Evolutionary conservation across 2,113 vertebrate species (phyloP).

Genomic region (Leucopsar rothschildi): DNA sequence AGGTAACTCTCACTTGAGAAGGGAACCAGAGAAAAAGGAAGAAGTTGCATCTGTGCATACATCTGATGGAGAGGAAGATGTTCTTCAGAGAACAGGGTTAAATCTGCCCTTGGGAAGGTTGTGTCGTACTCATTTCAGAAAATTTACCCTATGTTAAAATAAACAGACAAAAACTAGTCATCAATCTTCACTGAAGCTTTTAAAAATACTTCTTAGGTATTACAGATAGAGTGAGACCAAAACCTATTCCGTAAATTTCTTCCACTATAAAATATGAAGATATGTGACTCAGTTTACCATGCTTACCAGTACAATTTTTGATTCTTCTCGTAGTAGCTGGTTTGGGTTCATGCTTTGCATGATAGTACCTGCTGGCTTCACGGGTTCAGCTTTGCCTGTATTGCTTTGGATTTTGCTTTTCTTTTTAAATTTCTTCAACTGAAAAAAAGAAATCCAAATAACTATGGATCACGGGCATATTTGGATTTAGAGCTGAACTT

Average conservation of each 20-base stretch:
- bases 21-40: background rate
- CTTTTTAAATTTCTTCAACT: background rate
- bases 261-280: background rate
- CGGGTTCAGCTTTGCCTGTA: background rate
- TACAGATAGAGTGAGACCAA: background rate
- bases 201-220: background rate
- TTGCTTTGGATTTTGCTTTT: background rate
- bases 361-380: background rate
- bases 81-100: background rate
- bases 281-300: background rate
- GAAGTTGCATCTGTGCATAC: background rate
- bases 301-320: background rate
- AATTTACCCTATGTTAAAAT: background rate
- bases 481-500: background rate
- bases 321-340: background rate
- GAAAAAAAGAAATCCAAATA: background rate
- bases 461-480: background rate
- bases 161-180: background rate
- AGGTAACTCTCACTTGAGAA: background rate
- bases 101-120: background rate
- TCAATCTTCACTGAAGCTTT: background rate
- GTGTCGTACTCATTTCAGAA: background rate
- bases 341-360: background rate
- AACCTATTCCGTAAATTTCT: background rate
- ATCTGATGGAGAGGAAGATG: background rate